Evolutionary conservation across 2,797 vertebrate species (phyloP), one percentile per base, ranked within the genome.

Genomic region (Sebastes taczanowskii): DNA sequence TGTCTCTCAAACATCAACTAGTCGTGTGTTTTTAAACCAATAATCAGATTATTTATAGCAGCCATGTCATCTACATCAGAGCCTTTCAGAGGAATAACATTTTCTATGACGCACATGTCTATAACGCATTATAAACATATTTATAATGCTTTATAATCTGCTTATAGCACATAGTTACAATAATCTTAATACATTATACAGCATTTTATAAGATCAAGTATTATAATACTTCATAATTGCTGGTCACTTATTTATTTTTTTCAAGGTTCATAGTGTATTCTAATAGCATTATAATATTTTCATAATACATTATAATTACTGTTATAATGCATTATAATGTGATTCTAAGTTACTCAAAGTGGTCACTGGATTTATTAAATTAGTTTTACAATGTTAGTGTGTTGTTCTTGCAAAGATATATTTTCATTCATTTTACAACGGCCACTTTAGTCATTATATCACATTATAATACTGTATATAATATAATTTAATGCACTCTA

Each of bases 1-100:
- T 11, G 11, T 60, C 62, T 77, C 52, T 73, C 60, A 75, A 74
- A 20, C 83, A 82, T 83, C 84, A 84, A 80, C 78, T 59, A 61
- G 34, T 55, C 65, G 20, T 7, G 14, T 11, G 27, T n/a, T 67
- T 71, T 65, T 55, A 29, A 7, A 46, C 20, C 6, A 35, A 84
- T 25, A 34, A 74, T 42, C 46, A 6, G 6, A 58, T 66, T 35
- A 27, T 53, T 56, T 20, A 13, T 1, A 56, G 27, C n/a, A 27
- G 53, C 13, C 11, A 2, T 10, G 4, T 42, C 32, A 2, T 35
- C 58, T 49, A 34, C 13, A 34, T 60, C 32, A 13, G 22, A 46
- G 34, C 4, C 42, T 52, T 52, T 68, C 3, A 23, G 7, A 30
- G 10, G 35, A 14, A 52, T 20, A 0, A 8, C 13, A 18, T 23